Evolutionary conservation across 2,797 vertebrate genomes (phyloP).

Genomic region (Enteromius mattozi): DNA sequence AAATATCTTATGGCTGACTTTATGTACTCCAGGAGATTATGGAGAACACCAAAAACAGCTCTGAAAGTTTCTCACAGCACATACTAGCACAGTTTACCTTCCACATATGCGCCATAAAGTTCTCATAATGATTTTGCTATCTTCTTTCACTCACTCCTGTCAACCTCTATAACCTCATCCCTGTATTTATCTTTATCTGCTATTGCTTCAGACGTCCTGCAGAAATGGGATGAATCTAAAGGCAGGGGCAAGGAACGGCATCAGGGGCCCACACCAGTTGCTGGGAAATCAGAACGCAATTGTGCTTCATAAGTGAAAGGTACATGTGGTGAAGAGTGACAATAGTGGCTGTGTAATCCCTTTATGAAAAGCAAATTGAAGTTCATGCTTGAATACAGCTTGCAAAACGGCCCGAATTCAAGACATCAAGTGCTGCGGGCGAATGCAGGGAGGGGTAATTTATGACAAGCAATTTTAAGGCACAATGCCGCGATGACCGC

Average conservation of each 20-base stretch:
- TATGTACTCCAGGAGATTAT: neutral
- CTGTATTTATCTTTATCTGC: conserved; percentile 23
- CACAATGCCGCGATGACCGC: conserved; percentile 61
- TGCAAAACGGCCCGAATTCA: conserved; percentile 66
- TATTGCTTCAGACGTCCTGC: conserved; percentile 5
- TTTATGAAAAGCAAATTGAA: conserved; percentile 71
- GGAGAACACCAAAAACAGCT: conserved; percentile 11
- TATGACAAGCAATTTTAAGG: conserved; percentile 59
- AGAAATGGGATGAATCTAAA: conserved; percentile 19
- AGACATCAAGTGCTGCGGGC: conserved; percentile 67
- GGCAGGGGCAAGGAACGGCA: conserved; percentile 20
- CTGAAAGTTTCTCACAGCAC: neutral
- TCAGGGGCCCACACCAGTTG: conserved; percentile 38
- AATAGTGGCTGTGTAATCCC: conserved; percentile 66
- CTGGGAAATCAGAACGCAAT: conserved; percentile 53
- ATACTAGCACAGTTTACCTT: neutral
- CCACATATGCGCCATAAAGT: neutral
- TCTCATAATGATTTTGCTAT: conserved; percentile 18
- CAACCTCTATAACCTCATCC: conserved; percentile 28
- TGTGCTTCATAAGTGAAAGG: conserved; percentile 61
- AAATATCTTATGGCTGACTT: conserved; percentile 18
- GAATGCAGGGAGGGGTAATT: conserved; percentile 50
- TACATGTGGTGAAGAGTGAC: conserved; percentile 52
- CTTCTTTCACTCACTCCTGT: neutral
- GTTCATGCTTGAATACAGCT: conserved; percentile 69